A percentile compares a stretch with the other conserved stretches of the same genome.
Evolutionary conservation across 2,113 vertebrate species (phyloP).

Genomic region (Phrynocephalus versicolor): DNA sequence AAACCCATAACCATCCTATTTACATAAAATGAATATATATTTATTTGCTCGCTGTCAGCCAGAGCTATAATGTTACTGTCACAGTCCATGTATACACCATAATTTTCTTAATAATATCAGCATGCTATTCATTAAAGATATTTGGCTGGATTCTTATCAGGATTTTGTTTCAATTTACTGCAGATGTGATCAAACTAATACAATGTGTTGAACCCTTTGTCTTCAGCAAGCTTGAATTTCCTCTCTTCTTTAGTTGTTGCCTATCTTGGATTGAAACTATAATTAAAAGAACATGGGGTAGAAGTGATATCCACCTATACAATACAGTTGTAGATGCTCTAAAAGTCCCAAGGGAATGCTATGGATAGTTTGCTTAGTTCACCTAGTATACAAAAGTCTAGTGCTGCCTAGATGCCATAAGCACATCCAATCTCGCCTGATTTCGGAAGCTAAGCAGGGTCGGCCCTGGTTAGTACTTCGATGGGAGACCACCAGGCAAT

Average conservation of each 20-base stretch:
- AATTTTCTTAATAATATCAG: conserved; percentile 14
- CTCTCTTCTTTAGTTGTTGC: conserved; percentile 1
- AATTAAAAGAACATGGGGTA: background rate
- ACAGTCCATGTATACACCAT: background rate
- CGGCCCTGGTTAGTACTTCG: too few species aligned
- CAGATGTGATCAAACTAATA: conserved; percentile 50
- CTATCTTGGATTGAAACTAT: conserved; percentile 20
- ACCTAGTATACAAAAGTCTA: too few species aligned
- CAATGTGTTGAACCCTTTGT: conserved; percentile 43
- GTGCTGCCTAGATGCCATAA: too few species aligned
- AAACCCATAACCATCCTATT: conserved; percentile 50
- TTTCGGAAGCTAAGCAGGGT: too few species aligned
- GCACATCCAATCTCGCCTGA: too few species aligned
- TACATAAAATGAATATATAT: conserved; percentile 47
- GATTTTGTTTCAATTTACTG: conserved; percentile 42
- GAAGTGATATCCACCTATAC: background rate
- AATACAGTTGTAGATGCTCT: too few species aligned
- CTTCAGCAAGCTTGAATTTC: conserved; percentile 12
- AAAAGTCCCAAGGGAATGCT: too few species aligned
- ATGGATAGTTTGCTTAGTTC: too few species aligned
- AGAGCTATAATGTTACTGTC: background rate
- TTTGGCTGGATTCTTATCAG: conserved; percentile 52
- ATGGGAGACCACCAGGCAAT: too few species aligned
- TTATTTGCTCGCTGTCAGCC: conserved; percentile 21
- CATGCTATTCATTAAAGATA: conserved; percentile 45